Percentiles rank a stretch among this genome's conserved stretches.
Evolutionary conservation across 2,888 invertebrate species (phyloP).

Genomic region (Drosophila diplacantha): DNA sequence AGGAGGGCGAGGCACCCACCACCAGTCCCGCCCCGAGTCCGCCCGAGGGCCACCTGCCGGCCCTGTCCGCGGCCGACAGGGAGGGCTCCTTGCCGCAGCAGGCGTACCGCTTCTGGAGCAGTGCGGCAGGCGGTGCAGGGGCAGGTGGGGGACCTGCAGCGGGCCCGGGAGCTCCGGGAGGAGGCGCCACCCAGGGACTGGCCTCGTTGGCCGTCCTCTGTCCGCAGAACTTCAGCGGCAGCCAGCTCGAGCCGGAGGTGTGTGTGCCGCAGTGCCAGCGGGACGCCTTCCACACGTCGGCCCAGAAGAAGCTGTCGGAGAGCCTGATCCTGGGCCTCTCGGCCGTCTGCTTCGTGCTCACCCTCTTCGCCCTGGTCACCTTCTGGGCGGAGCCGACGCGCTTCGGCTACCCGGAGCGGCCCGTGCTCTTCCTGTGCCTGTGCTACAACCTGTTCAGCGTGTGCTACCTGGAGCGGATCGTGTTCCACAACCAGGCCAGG

Average conservation of each 20-base stretch:
- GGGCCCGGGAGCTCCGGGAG: neutral
- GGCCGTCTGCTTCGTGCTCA: conserved; percentile 87
- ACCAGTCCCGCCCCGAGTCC: neutral
- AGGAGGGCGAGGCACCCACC: conserved; percentile 42
- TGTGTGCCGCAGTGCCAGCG: conserved; percentile 82
- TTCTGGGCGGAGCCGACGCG: conserved; percentile 92
- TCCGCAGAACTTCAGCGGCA: conserved; percentile 81
- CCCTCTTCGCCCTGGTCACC: conserved; percentile 89
- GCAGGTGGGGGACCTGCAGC: conserved; percentile 42
- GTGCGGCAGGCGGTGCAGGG: conserved; percentile 43
- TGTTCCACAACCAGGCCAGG: conserved; percentile 77
- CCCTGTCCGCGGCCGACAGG: neutral
- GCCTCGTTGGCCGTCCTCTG: conserved; percentile 76
- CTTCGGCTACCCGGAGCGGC: conserved; percentile 95
- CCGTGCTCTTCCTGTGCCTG: conserved; percentile 91
- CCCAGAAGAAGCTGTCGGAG: conserved; percentile 84
- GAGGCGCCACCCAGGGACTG: neutral
- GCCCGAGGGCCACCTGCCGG: conserved; percentile 1
- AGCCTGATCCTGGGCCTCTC: conserved; percentile 88
- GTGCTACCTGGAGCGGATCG: conserved; percentile 85
- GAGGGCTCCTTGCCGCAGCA: conserved; percentile 17
- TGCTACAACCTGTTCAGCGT: conserved; percentile 90
- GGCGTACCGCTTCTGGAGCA: conserved; percentile 76
- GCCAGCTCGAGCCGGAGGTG: conserved; percentile 78
- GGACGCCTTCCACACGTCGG: conserved; percentile 83